Evolutionary conservation across 1,140 invertebrate genomes (phyloP), one percentile per base, ranked within the genome.

Genomic region (Eriosoma lanigerum): DNA sequence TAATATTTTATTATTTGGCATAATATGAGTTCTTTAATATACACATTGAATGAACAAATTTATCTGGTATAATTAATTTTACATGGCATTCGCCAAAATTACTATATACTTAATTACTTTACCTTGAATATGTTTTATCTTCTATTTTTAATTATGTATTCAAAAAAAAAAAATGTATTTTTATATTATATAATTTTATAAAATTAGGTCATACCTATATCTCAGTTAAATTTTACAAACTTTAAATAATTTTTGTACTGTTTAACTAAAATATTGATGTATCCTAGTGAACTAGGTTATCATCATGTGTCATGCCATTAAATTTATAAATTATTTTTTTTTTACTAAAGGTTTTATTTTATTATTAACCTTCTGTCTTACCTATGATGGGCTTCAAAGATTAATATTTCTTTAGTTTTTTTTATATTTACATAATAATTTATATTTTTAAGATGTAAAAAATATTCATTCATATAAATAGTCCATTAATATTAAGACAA

Each of bases 1-100:
- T 50, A 50, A 24, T 8, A 70, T 70, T 70, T 70, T 70, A 70
- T 70, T 70, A 70, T 70, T 70, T 70, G 68, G 24, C 46, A 70
- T 70, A 48, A 38, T 19, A 26, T 26, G 6, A 70, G 46, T 26
- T 50, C 19, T 15, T 26, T 24, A 44, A 50, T 29, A 19, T 17
- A 26, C 17, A 50, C 24, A 24, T 68, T 70, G 24, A 70, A 26
- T 70, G 24, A 50, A 17, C 9, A 70, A 50, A 70, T 19, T 70
- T 70, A 48, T 70, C 21, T 50, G 9, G 1, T 50, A 50, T 50
- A 70, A 70, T 50, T 70, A 12, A 44, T 26, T 46, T 46, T 29
- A 19, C n/a, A 70, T 15, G 68, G 17, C 2, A 10, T 10, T 70
- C 50, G 68, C 68, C 68, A 70, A 70, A 68, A 50, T 70, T 21